Conservation (phyloP, 1,140 invertebrate genomes). For the Ips nitidus region DNA sequence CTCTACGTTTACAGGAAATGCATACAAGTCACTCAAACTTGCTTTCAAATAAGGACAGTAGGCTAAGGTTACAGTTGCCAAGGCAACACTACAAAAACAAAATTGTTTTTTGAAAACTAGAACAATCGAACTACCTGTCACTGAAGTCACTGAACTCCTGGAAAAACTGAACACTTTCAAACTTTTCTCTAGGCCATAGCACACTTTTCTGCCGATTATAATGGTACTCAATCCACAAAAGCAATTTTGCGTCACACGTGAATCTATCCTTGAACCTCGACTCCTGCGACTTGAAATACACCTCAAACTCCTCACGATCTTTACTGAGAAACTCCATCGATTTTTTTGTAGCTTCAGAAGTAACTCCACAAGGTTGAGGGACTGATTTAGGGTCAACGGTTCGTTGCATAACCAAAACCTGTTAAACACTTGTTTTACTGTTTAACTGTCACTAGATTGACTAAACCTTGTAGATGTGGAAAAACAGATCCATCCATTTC, state of each 20-base stretch:
- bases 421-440: neutral
- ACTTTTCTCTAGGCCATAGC: conserved; percentile 24
- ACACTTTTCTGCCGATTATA: conserved; percentile 33
- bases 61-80: conserved; percentile 49
- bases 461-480: conserved; percentile 50
- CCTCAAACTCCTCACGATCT: conserved; percentile 10
- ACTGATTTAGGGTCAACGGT: neutral
- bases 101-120: neutral
- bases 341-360: neutral
- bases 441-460: neutral
- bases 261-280: conserved; percentile 2
- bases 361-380: neutral
- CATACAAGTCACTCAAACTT: conserved; percentile 47
- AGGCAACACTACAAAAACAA: conserved; percentile 41
- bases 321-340: conserved; percentile 17
- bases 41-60: conserved; percentile 52
- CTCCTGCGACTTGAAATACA: conserved; percentile 9
- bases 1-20: conserved; percentile 41
- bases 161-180: conserved; percentile 3
- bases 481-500: conserved; percentile 52
- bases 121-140: conserved; percentile 15
- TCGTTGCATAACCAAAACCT: conserved; percentile 15
- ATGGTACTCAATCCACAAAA: conserved; percentile 39
- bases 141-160: conserved; percentile 13
- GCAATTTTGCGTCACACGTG: conserved; percentile 28